Conservation (phyloP, 2,888 invertebrate genomes). For the Sinhomidia bicolor region DNA sequence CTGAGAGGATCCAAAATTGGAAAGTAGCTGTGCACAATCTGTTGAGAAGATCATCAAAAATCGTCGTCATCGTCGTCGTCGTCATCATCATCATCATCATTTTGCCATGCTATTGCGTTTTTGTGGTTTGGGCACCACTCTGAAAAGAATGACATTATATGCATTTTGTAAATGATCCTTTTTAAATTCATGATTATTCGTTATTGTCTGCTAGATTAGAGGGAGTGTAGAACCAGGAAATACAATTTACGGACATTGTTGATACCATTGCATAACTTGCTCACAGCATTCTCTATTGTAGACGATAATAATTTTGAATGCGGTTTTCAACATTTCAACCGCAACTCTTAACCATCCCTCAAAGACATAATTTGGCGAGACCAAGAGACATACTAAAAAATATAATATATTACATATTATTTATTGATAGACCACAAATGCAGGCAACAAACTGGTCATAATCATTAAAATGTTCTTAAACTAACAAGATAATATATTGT, state of each 20-base stretch:
- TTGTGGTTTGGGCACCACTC: conserved; percentile 15
- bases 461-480: conserved; percentile 6
- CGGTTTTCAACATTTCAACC: conserved; percentile 54
- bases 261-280: conserved; percentile 54
- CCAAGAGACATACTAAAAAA: neutral
- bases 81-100: conserved; percentile 4
- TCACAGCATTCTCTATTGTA: conserved; percentile 21
- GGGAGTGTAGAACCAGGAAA: conserved; percentile 49
- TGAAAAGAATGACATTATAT: conserved; percentile 29
- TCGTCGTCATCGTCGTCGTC: neutral
- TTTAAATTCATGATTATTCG: conserved; percentile 39
- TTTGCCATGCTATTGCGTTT: neutral
- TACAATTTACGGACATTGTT: conserved; percentile 54
- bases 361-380: conserved; percentile 8
- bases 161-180: conserved; percentile 38
- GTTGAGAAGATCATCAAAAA: conserved; percentile 27
- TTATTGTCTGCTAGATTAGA: conserved; percentile 15
- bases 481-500: conserved; percentile 3
- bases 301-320: neutral
- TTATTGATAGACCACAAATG: conserved; percentile 13
- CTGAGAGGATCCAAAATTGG: conserved; percentile 40
- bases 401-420: neutral
- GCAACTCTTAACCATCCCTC: neutral
- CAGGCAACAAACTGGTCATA: neutral
- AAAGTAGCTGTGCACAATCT: conserved; percentile 42